These are phyloP conservation scores for Gila orcuttii DNA, from an alignment of 2,113 vertebrate genomes.

Conservation along the genomic window DNA sequence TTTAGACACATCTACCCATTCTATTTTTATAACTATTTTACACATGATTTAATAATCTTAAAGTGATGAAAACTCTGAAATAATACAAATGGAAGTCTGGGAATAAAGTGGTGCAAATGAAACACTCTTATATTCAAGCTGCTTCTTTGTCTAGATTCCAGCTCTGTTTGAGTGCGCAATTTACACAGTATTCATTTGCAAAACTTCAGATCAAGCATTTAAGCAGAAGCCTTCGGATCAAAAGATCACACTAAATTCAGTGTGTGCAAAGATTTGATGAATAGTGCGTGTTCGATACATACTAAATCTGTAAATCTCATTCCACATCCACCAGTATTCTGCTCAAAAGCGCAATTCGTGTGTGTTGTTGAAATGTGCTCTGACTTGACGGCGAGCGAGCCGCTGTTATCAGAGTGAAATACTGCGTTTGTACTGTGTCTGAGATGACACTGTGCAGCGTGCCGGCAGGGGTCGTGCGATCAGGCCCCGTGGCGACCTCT, in stretches of 20 bases:
- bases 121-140: background rate
- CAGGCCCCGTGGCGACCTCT: slow-evolving; percentile 35
- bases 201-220: background rate
- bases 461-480: background rate
- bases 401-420: slow-evolving; percentile 13
- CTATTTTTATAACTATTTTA: background rate
- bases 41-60: background rate
- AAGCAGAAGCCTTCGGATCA: background rate
- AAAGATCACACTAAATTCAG: background rate
- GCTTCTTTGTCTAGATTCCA: background rate
- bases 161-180: background rate
- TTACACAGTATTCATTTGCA: background rate
- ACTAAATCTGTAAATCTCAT: background rate
- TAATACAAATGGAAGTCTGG: background rate
- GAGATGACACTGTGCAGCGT: slow-evolving; percentile 19
- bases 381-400: background rate
- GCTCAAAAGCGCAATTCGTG: background rate
- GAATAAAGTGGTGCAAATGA: no score
- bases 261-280: background rate
- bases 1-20: background rate
- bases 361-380: background rate
- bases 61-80: background rate
- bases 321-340: background rate
- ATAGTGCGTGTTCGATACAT: background rate
- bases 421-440: slow-evolving; percentile 9